phyloP scores from a whole-genome alignment of 1,140 invertebrate species.

The Drosophila ananassae region DNA sequence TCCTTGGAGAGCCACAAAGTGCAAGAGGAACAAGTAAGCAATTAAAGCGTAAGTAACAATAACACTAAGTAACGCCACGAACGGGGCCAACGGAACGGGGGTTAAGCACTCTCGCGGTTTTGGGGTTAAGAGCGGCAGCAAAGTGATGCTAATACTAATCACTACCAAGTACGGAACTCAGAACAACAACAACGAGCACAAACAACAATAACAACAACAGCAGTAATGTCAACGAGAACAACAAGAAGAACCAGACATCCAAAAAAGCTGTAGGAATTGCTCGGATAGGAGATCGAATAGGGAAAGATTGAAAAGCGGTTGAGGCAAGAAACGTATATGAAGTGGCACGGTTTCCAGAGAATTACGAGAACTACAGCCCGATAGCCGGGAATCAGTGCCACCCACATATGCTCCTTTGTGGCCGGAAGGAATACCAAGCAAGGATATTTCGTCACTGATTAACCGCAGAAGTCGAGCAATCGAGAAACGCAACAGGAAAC shows the following conservation, averaged over 20 bases:
- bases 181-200: slow-evolving; percentile 50
- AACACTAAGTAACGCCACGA: slow-evolving; percentile 21
- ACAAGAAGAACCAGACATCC: slow-evolving; percentile 25
- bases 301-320: slow-evolving; percentile 9
- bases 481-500: slow-evolving; percentile 49
- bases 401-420: background rate
- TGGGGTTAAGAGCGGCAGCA: slow-evolving; percentile 25
- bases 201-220: slow-evolving; percentile 19
- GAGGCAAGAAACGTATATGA: background rate
- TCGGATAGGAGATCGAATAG: background rate
- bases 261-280: slow-evolving; percentile 20
- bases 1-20: background rate
- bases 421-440: slow-evolving; percentile 20
- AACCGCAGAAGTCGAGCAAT: slow-evolving; percentile 15
- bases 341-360: background rate
- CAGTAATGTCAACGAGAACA: slow-evolving; percentile 19
- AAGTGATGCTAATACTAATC: slow-evolving; percentile 16
- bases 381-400: too few species aligned
- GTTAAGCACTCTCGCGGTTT: slow-evolving; percentile 18
- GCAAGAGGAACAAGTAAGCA: slow-evolving; percentile 40
- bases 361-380: too few species aligned
- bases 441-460: slow-evolving; percentile 34
- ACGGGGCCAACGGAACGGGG: slow-evolving; percentile 1
- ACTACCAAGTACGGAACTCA: slow-evolving; percentile 9
- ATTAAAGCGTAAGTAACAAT: slow-evolving; percentile 48